Evolutionary conservation across 2,113 vertebrate species (phyloP).

Genomic region (Martes martes): DNA sequence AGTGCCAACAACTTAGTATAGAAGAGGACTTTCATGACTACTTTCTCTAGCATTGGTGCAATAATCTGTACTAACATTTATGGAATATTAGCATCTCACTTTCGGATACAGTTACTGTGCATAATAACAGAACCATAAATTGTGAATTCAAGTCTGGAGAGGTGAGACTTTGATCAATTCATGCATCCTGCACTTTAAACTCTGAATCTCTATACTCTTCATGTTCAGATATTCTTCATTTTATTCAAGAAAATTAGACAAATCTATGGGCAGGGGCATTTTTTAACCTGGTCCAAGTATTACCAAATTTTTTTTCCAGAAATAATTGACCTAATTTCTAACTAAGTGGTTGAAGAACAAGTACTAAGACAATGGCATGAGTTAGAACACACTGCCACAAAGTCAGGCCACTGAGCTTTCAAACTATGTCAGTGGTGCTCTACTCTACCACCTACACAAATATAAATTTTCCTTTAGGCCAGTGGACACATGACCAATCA

Average conservation of each 20-base stretch:
- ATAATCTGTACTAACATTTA: constrained; percentile 18
- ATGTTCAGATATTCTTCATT: neutral
- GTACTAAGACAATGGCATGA: neutral
- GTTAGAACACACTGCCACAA: neutral
- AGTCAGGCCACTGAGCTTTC: neutral
- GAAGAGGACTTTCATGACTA: constrained; percentile 9
- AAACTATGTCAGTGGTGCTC: neutral
- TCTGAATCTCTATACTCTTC: neutral
- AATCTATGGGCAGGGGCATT: neutral
- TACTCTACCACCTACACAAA: neutral
- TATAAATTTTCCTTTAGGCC: neutral
- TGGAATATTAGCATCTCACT: neutral
- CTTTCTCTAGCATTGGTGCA: neutral
- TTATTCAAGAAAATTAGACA: constrained; percentile 3
- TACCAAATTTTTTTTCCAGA: neutral
- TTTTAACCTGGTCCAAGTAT: neutral
- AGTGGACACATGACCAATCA: neutral
- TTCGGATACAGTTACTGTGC: neutral
- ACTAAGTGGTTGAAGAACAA: neutral
- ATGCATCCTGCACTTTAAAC: neutral
- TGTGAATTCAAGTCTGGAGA: neutral
- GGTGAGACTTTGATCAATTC: neutral
- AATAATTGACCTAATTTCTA: constrained; percentile 47
- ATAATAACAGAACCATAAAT: neutral
- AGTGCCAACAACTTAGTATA: neutral